Percentiles rank a stretch among this genome's conserved stretches.
phyloP scores from a whole-genome alignment of 2,797 vertebrate genomes.

The Poecilia wingei region DNA sequence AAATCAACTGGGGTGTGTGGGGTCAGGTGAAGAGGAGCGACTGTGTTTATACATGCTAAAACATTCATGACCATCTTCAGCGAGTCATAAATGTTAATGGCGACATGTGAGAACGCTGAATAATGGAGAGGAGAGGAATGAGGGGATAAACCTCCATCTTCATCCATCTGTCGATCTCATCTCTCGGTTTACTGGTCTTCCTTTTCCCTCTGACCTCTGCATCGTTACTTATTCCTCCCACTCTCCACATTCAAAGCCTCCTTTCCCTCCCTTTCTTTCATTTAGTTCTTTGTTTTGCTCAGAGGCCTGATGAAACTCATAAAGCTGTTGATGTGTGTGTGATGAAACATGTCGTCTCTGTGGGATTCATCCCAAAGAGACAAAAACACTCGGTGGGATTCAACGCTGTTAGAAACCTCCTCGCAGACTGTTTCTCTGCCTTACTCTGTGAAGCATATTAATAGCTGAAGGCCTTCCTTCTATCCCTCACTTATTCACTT shows the following conservation, averaged over 20 bases:
- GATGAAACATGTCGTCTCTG: slow-evolving; percentile 43
- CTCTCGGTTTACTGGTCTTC: neutral
- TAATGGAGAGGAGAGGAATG: slow-evolving; percentile 23
- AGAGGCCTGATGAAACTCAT: slow-evolving; percentile 57
- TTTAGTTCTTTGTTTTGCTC: slow-evolving; percentile 27
- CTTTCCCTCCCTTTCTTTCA: slow-evolving; percentile 6
- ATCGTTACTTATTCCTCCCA: slow-evolving; percentile 14
- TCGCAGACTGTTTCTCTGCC: slow-evolving; percentile 27
- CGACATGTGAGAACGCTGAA: slow-evolving; percentile 42
- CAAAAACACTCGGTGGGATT: slow-evolving; percentile 44
- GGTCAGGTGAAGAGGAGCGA: slow-evolving; percentile 48
- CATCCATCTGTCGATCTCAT: slow-evolving; percentile 15
- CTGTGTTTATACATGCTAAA: slow-evolving; percentile 23
- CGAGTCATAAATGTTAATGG: slow-evolving; percentile 66
- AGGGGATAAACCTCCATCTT: slow-evolving; percentile 2
- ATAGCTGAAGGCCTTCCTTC: slow-evolving; percentile 20
- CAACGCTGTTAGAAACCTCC: slow-evolving; percentile 35
- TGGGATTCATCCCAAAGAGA: slow-evolving; percentile 46
- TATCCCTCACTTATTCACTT: slow-evolving; percentile 2
- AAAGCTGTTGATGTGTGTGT: slow-evolving; percentile 33
- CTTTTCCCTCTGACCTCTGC: neutral
- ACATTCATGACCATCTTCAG: slow-evolving; percentile 47
- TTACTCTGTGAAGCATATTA: slow-evolving; percentile 7
- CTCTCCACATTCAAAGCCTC: slow-evolving; percentile 23
- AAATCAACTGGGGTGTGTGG: slow-evolving; percentile 41